Evolutionary conservation across 1,140 invertebrate genomes (phyloP), one percentile per base, ranked within the genome.

Genomic region (Camponotus vicinus): DNA sequence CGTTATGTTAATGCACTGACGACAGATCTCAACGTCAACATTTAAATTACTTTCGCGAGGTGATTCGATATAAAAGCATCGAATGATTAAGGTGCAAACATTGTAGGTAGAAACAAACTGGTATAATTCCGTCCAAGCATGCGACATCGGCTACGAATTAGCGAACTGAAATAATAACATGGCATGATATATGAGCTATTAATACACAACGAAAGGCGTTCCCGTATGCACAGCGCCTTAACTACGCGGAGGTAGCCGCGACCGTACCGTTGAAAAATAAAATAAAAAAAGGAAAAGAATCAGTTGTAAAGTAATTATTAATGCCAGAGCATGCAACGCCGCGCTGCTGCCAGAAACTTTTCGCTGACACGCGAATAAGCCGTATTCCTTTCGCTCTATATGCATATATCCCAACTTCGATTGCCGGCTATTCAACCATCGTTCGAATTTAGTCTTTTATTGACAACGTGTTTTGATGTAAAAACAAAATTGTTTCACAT

Each of bases 221-320:
- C 66, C 59, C 78, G 83, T 88, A 88, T 79, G 86, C 76, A 69
- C 73, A 66, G 40, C 66, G 61, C 69, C 71, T 57, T 67, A 76
- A 85, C 52, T 59, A 79, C 40, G 49, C 67, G 55, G 66, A 40
- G 66, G 45, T 34, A 57, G 67, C 52, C 45, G 83, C 40, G 86
- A 89, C 88, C 57, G 37, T 52, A 64, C 69, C 78, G 67, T 7
- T 87, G 78, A 89, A 89, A 90, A 87, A 89, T 90, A 82, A 85
- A 91, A 91, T 91, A 80, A 90, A 52, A 52, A 92, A 93, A 91
- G 93, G 93, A 92, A 93, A 93, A 92, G 93, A 93, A 94, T 94
- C 92, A 93, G 93, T 94, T 93, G 93, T 92, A 92, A 94, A 94
- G 93, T 93, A 95, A 95, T 95, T 95, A 95, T 95, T 94, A 95